Base-by-base conservation (phyloP, 1,140 invertebrate genomes). In the Penaeus chinensis region DNA sequence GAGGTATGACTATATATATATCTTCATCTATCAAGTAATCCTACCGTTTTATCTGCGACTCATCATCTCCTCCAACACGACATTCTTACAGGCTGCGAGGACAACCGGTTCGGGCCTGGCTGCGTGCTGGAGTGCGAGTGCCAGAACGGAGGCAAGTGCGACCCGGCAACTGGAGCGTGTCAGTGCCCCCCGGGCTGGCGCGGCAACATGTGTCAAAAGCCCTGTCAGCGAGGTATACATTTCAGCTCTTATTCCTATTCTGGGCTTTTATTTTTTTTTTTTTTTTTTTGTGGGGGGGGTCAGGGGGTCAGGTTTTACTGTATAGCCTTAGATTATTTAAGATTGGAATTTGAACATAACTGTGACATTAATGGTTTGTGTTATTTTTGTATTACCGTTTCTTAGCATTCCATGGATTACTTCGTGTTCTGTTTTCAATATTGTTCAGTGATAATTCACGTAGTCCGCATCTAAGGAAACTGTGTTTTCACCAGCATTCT, bases 91-190 rank as follows among this genome's bases (percentile, higher is more conserved):
- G 96, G 94, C 89, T 97, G 96, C 91, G 95, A 95, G 27, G 79
- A 92, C 4, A 94, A 94, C 22, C 94, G 94, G 91, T 97, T 95
- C 94, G 96, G 96, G 77, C 92, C 93, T 54, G 92, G 94, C 87
- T 99, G 98, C 90, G 95, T 95, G 87, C 94, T 95, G 24, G 94
- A 96, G 69, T 99, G 98, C 91, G 94, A 94, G 3, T 99, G 98
- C 93, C 96, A 98, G 91, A 99, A 99, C 92, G 95, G 95, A 61
- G 98, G 97, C 24, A 93, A 93, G 18, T 99, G 98, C 92, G 95
- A 96, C 92, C 94, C 95, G 20, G 93, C 94, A 47, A 95, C 93
- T 27, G 97, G 97, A 2, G 92, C 94, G 87, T 98, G 97, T 91
- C 93, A 93, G 84, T 98, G 97, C 91, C 93, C 94, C 27, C 91